Base-by-base conservation (phyloP, 2,113 vertebrate species). In the Cavia aperea region DNA sequence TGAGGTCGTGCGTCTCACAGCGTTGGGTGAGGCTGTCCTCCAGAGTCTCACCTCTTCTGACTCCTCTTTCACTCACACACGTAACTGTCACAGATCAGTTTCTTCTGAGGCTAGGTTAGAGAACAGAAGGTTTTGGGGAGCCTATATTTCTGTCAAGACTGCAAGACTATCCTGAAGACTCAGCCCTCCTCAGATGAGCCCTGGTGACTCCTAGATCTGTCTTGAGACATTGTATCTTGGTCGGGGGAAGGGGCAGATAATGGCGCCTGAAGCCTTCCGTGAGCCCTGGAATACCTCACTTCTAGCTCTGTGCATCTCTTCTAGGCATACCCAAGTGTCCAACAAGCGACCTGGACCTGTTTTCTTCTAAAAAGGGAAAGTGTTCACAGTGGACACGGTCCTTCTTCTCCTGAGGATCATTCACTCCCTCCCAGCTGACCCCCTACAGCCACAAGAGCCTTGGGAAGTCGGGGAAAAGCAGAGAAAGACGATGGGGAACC, bases 1-100 rank as follows among this genome's bases (percentile, higher is more conserved):
- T 92, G 96, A 97, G 95, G 97, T 96, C 84, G 96, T 97, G 98
- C 93, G 66, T 96, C 95, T 97, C 96, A 94, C 77, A 97, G 95
- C 96, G 95, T 94, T 86, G 81, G 91, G 58, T 93, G 89, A 95
- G 39, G 84, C 96, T 96, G 94, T 97, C 95, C 96, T 39, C 39
- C 46, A 58, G 94, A 95, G 39, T 93, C 78, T 97, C 86, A 96
- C 93, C 81, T 94, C 90, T 95, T 86, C 86, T 95, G 81, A 86
- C 95, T 90, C 82, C 93, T 68, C 86, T 95, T 94, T 96, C 94
- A 95, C 82, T 88, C 92, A 91, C 89, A 97, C 70, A 79, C 26
- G 46, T 84, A 78, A 92, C 95, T 95, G 94, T 96, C 91, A 97
- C 92, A 95, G 72, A 93, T 93, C 72, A 93, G 91, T 95, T 95